A percentile compares a stretch with the other conserved stretches of the same genome.
phyloP scores from a whole-genome alignment of 2,113 vertebrate genomes.

The Saguinus imperator region DNA sequence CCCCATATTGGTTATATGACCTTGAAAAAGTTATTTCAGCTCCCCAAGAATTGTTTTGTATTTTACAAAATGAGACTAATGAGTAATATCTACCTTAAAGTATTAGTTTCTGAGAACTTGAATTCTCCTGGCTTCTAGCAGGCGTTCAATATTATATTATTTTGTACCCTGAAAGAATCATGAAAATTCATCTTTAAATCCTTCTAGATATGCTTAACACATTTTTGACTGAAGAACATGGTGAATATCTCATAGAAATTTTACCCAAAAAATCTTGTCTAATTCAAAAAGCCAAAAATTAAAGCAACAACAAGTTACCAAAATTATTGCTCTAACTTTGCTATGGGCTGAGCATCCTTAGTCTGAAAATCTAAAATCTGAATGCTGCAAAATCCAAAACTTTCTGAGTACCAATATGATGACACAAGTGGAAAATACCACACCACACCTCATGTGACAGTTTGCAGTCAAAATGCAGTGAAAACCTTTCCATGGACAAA shows the following conservation, averaged over 20 bases:
- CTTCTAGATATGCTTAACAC: background rate
- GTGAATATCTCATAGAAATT: fast-evolving
- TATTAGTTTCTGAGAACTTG: background rate
- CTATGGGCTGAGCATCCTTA: background rate
- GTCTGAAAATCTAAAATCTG: background rate
- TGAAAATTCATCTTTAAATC: background rate
- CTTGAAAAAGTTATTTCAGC: background rate
- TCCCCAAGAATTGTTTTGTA: background rate
- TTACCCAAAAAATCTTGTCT: background rate
- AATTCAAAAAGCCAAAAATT: background rate
- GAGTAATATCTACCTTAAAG: background rate
- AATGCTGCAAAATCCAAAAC: background rate
- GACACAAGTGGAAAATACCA: background rate
- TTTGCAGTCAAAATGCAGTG: background rate
- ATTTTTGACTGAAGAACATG: background rate
- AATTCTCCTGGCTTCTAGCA: background rate
- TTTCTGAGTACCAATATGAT: background rate
- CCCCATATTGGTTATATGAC: background rate
- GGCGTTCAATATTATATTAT: background rate
- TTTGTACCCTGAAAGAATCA: background rate
- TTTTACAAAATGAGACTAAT: background rate
- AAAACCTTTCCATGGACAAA: background rate
- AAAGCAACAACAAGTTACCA: background rate
- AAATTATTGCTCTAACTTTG: constrained; percentile 20
- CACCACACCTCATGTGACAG: background rate